Conservation (phyloP, 2,113 vertebrate genomes). For the Thamnaconus septentrionalis region DNA sequence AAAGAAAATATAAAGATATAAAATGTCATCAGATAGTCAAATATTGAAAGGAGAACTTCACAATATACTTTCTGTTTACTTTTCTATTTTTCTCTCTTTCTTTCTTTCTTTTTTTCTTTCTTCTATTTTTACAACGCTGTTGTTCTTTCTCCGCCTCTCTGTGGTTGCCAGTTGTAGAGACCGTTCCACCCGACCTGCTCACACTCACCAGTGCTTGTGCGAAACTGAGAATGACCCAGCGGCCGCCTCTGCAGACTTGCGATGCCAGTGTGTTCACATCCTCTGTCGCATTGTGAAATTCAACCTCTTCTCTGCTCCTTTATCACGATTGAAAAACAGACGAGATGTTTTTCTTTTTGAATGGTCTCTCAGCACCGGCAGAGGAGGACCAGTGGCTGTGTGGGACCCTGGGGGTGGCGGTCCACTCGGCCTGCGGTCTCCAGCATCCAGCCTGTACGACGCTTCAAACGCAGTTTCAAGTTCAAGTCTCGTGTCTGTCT, state of each 20-base stretch:
- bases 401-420: constrained; percentile 70
- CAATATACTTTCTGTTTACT: no score
- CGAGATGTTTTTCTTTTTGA: constrained; percentile 11
- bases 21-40: no score
- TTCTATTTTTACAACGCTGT: no score
- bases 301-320: not conserved
- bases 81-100: no score
- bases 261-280: constrained; percentile 36
- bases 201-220: constrained; percentile 74
- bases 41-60: no score
- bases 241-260: constrained; percentile 63
- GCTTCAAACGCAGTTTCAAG: not conserved
- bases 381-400: constrained; percentile 42
- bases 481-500: not conserved
- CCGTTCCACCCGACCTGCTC: constrained; percentile 74
- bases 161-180: constrained; percentile 66
- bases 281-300: constrained; percentile 8
- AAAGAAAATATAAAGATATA: no score
- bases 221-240: constrained; percentile 80
- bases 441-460: constrained; percentile 65
- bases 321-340: not conserved
- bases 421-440: constrained; percentile 71
- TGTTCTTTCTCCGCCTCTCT: not conserved
- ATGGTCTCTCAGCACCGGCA: constrained; percentile 19
- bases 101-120: no score